Evolutionary conservation across 1,140 invertebrate genomes (phyloP), one percentile per base, ranked within the genome.

Genomic region (Camponotus floridanus): DNA sequence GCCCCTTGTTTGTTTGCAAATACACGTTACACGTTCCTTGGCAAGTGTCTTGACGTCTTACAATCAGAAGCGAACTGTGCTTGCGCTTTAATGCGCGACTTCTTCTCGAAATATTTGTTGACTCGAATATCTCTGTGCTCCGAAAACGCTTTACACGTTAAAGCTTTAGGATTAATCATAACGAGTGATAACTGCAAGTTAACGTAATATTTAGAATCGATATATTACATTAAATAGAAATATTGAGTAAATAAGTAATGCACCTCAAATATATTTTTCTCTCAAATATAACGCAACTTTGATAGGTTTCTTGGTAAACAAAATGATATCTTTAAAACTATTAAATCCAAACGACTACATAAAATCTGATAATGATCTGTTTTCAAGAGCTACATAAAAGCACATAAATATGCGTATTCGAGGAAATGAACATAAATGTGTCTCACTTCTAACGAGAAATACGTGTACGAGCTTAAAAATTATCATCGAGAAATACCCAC

Each of bases 31-130:
- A 88, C 80, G 59, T 83, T 78, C n/a, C 55, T 74, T 79, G 80
- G 86, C 86, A 51, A 79, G 81, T 85, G 36, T 86, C 87, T 89
- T 80, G 74, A 86, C 64, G 73, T 88, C 86, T 88, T 85, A 78
- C 87, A 45, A 76, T 71, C 36, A 65, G 33, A 48, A 64, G 64
- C 76, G 15, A 89, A 76, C 48, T 76, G 7, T 65, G 87, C 84
- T 88, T 88, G 84, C 65, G 83, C 83, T 80, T 86, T 55, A 86
- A 73, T 18, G 68, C 42, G 67, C 48, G 21, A 62, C 39, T 21
- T 51, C 59, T n/a, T 26, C 61, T 59, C 55, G 57, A 83, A 73
- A 59, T 74, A 61, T 51, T 80, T 36, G 15, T 73, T 51, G 61
- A 26, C 7, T 13, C n/a, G 48, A 15, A n/a, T 33, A 61, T 70